Conservation (phyloP, 2,888 invertebrate genomes). For the Hydraecia micacea region DNA sequence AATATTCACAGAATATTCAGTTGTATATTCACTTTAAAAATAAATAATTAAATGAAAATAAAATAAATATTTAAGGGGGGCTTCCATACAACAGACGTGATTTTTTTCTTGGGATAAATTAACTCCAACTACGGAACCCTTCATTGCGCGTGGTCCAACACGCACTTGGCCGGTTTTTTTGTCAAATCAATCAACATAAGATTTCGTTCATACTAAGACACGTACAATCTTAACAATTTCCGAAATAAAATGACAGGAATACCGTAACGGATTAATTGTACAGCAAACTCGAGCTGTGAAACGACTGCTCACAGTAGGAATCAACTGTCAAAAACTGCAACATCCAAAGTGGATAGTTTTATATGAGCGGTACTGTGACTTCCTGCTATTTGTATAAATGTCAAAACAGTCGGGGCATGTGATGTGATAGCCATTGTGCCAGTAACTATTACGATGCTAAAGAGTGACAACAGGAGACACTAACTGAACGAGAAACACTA, state of each 20-base stretch:
- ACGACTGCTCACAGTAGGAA: slow-evolving; percentile 1
- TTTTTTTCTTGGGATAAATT: too few species aligned
- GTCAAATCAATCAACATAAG: too few species aligned
- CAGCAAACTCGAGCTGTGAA: background rate
- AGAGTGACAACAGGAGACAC: background rate
- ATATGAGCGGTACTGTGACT: slow-evolving; percentile 14
- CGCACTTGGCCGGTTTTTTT: too few species aligned
- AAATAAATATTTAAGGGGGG: too few species aligned
- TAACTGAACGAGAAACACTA: too few species aligned
- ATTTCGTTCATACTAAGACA: too few species aligned
- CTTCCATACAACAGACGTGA: too few species aligned
- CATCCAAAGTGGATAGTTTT: slow-evolving; percentile 5
- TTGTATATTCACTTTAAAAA: too few species aligned
- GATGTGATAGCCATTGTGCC: background rate
- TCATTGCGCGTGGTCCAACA: too few species aligned
- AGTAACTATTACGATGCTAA: background rate
- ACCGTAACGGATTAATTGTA: slow-evolving; percentile 10
- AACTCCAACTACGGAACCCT: too few species aligned
- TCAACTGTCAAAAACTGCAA: slow-evolving; percentile 15
- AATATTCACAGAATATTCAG: too few species aligned
- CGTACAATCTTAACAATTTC: background rate
- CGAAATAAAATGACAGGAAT: background rate
- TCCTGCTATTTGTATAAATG: slow-evolving; percentile 30
- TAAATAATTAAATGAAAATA: too few species aligned
- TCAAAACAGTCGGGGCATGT: background rate